Conservation (phyloP, 2,888 invertebrate species). For the Callimorpha dominula region DNA sequence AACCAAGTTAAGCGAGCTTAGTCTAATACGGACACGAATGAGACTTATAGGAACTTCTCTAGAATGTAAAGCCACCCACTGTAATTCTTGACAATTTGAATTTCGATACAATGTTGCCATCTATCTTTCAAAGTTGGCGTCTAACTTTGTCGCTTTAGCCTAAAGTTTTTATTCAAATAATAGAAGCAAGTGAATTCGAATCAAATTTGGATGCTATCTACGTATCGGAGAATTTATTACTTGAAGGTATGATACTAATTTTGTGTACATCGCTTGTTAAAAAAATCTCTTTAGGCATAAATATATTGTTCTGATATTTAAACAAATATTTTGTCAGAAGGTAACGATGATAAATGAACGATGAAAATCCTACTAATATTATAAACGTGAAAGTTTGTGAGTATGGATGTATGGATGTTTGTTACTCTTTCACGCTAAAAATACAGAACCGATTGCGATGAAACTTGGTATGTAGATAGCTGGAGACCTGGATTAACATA, state of each 20-base stretch:
- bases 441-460: too few species aligned
- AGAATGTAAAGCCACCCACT: background rate
- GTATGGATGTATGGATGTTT: too few species aligned
- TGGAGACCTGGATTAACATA: too few species aligned
- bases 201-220: background rate
- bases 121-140: slow-evolving; percentile 4
- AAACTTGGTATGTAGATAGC: too few species aligned
- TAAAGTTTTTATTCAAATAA: background rate
- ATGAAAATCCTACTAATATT: too few species aligned
- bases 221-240: background rate
- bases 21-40: background rate
- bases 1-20: background rate
- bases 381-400: too few species aligned
- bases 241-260: background rate
- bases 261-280: background rate
- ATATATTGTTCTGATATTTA: too few species aligned
- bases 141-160: slow-evolving; percentile 1
- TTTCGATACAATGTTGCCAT: slow-evolving; percentile 4
- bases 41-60: background rate
- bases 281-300: too few species aligned
- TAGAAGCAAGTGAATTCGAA: background rate
- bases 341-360: too few species aligned
- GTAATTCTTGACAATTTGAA: slow-evolving; percentile 5
- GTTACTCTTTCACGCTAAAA: too few species aligned
- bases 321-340: too few species aligned